Conservation (phyloP, 2,113 vertebrate species). For the Calidris pugnax region DNA sequence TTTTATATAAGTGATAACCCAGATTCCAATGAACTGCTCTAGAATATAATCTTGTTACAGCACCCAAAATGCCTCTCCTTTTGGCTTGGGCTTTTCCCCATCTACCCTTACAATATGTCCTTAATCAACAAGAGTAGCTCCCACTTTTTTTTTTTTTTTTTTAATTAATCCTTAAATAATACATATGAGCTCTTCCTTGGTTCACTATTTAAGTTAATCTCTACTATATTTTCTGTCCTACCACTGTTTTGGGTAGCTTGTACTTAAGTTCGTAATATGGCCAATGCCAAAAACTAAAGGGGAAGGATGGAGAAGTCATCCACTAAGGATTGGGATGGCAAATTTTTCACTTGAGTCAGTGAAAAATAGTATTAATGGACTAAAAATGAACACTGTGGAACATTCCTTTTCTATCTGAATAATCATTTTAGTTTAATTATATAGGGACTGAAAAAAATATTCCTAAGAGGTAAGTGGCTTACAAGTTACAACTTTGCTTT, state of each 20-base stretch:
- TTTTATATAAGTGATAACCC: not conserved
- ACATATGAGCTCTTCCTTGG: not conserved
- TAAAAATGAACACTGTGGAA: not conserved
- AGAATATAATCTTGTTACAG: not conserved
- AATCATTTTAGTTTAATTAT: not conserved
- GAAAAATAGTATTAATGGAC: not conserved
- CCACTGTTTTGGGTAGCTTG: not conserved
- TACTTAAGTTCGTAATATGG: not conserved
- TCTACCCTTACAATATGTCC: not conserved
- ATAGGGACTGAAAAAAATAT: not conserved
- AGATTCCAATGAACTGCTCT: not conserved
- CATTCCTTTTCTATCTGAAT: not conserved
- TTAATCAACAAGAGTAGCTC: not conserved
- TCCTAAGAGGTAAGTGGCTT: not conserved
- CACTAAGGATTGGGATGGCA: not conserved
- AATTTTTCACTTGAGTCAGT: not conserved
- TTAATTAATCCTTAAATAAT: not conserved
- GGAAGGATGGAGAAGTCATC: not conserved
- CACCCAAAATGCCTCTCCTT: not conserved
- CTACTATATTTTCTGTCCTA: not conserved
- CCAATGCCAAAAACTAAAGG: not conserved
- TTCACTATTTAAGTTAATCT: not conserved
- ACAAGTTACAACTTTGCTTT: not conserved
- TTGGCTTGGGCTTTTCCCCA: not conserved
- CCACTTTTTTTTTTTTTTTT: not conserved